A percentile compares a stretch with the other conserved stretches of the same genome.
Evolutionary conservation across 2,113 vertebrate genomes (phyloP).

Genomic region (Paramormyrops kingsleyae): DNA sequence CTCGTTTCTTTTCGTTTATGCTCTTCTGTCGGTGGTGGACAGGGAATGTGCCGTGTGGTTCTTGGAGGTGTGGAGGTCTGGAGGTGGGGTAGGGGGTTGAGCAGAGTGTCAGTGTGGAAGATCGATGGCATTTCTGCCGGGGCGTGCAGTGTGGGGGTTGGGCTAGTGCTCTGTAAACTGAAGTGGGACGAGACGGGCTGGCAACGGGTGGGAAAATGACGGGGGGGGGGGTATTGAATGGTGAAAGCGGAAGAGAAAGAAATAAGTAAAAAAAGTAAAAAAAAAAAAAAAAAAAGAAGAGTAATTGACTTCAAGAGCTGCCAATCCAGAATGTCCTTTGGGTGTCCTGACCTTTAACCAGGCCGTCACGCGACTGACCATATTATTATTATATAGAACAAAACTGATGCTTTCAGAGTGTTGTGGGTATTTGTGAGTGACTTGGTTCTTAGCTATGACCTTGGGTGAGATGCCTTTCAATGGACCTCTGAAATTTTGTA

Average conservation of each 20-base stretch:
- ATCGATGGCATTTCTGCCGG: not conserved
- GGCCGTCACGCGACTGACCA: not conserved
- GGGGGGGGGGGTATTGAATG: not conserved
- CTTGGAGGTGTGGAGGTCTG: not conserved
- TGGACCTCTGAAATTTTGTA: not conserved
- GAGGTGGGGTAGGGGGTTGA: not conserved
- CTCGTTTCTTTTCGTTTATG: not conserved
- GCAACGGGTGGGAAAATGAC: not conserved
- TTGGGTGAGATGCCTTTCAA: not conserved
- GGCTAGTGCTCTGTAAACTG: not conserved
- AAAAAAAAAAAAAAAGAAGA: conserved; percentile 16
- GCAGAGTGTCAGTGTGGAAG: not conserved
- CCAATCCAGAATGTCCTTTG: not conserved
- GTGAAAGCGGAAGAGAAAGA: not conserved
- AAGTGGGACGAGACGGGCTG: not conserved
- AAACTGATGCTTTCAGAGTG: not conserved
- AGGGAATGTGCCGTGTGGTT: not conserved
- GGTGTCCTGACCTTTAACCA: not conserved
- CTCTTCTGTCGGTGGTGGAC: not conserved
- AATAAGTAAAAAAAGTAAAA: not conserved
- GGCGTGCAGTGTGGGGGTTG: not conserved
- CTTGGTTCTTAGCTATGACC: not conserved
- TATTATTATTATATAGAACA: not conserved
- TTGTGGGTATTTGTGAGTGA: not conserved
- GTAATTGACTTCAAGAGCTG: conserved; percentile 11